Evolutionary conservation across 2,797 vertebrate species (phyloP).

Genomic region (Acrossocheilus fasciatus): DNA sequence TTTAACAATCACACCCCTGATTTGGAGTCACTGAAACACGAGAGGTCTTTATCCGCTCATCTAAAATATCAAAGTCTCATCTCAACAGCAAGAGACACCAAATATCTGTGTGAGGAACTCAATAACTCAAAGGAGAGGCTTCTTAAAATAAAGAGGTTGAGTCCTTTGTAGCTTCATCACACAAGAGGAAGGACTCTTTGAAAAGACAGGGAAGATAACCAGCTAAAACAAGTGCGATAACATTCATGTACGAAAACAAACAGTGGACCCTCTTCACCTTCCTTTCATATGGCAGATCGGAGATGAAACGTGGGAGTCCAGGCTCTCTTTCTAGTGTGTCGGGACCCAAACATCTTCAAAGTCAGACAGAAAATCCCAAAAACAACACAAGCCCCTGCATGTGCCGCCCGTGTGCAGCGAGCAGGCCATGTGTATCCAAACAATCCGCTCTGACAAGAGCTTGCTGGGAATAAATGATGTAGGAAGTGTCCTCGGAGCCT

Average conservation of each 20-base stretch:
- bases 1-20: background rate
- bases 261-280: conserved; percentile 27
- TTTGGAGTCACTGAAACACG: background rate
- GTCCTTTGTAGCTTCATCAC: conserved; percentile 8
- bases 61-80: conserved; percentile 15
- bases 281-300: conserved; percentile 33
- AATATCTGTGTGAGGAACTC: conserved; percentile 1
- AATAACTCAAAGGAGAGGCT: background rate
- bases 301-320: conserved; percentile 44
- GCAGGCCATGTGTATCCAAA: conserved; percentile 46
- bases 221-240: conserved; percentile 45
- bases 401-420: conserved; percentile 5
- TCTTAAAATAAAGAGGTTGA: conserved; percentile 18
- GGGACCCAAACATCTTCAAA: conserved; percentile 54
- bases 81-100: background rate
- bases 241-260: conserved; percentile 16
- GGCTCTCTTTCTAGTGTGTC: conserved; percentile 42
- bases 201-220: conserved; percentile 35
- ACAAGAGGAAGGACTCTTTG: background rate
- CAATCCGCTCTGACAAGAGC: conserved; percentile 29
- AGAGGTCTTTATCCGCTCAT: conserved; percentile 33
- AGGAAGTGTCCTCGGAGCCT: conserved; percentile 31
- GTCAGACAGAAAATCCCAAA: conserved; percentile 34
- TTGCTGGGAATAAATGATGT: conserved; percentile 31
- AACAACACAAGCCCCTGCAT: conserved; percentile 34